These are phyloP conservation scores for Petrolisthes manimaculis DNA, from an alignment of 2,888 invertebrate species.

Conservation along the genomic window DNA sequence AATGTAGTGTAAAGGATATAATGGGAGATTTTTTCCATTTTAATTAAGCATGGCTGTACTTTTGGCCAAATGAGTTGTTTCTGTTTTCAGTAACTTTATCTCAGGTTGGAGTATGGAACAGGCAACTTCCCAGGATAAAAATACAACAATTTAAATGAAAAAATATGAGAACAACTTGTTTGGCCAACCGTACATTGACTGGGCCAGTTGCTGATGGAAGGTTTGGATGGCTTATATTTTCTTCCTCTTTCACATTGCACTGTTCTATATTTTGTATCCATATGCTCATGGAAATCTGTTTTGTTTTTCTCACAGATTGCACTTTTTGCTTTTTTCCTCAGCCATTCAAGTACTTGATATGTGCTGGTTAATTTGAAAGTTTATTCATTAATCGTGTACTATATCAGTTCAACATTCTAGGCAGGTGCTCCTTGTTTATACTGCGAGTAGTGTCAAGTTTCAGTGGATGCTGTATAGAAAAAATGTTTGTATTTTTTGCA, in stretches of 20 bases:
- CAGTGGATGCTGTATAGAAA: no score
- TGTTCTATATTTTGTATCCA: neutral
- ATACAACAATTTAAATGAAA: no score
- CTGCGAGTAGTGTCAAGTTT: neutral
- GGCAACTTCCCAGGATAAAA: no score
- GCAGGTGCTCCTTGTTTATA: neutral
- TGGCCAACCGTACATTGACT: neutral
- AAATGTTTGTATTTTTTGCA: no score
- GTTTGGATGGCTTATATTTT: slow-evolving; percentile 11
- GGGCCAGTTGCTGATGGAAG: slow-evolving; percentile 7
- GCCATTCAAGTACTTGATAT: no score
- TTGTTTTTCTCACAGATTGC: slow-evolving; percentile 4
- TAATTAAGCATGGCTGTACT: neutral
- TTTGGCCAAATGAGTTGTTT: no score
- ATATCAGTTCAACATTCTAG: neutral
- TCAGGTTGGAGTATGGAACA: no score
- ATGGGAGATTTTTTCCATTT: no score
- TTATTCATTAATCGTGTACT: neutral
- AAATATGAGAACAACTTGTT: no score
- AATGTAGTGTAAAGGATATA: no score
- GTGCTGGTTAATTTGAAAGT: no score
- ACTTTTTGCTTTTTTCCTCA: slow-evolving; percentile 10
- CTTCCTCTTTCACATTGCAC: slow-evolving; percentile 1
- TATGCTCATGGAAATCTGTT: neutral
- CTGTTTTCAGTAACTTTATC: no score